Base-by-base conservation (phyloP, 2,888 invertebrate species). In the Meta bourneti region DNA sequence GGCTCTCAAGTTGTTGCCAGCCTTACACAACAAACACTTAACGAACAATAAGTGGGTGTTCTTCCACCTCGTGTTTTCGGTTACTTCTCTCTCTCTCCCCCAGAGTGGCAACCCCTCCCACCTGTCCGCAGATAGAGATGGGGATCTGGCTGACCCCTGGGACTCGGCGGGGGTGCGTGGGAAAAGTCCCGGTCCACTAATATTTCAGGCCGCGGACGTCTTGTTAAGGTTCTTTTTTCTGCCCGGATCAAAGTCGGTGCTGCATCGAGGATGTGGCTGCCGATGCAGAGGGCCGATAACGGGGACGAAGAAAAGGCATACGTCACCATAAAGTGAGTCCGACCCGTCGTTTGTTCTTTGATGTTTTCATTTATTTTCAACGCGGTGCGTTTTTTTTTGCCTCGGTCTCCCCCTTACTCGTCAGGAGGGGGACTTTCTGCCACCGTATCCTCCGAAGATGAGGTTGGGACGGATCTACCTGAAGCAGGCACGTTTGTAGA, bases 121-220 rank as follows among this genome's bases (percentile, higher is more conserved):
- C 70, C 69, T 81, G 61, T 16, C 61, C 51, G 74, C 84, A 75
- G 75, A 49, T n/a, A 19, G 71, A 82, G 84, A 84, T 75, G 77
- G 48, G 77, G 34, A 77, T 77, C 77, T 8, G 74, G 74, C 75
- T 88, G 88, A 88, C 88, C 88, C 91, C 91, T 87, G 82, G 20
- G 70, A 4, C 34, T 34, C 90, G 49, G 71, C 86, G 85, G 90
- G 86, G 86, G 87, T 91, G 91, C 91, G 91, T 91, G 91, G 87
- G 91, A 91, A 91, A 83, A 82, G 78, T 75, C 87, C 69, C 34
- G 34, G 54, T 78, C 86, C 82, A 52, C 82, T 54, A 52, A 91
- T 91, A 91, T 87, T 91, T 91, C 83, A 91, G 91, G 7, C 78
- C 19, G 74, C 34, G 81, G 91, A 87, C 71, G 78, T 48, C 84